Conservation (phyloP, 2,113 vertebrate genomes). For the Procapra przewalskii region DNA sequence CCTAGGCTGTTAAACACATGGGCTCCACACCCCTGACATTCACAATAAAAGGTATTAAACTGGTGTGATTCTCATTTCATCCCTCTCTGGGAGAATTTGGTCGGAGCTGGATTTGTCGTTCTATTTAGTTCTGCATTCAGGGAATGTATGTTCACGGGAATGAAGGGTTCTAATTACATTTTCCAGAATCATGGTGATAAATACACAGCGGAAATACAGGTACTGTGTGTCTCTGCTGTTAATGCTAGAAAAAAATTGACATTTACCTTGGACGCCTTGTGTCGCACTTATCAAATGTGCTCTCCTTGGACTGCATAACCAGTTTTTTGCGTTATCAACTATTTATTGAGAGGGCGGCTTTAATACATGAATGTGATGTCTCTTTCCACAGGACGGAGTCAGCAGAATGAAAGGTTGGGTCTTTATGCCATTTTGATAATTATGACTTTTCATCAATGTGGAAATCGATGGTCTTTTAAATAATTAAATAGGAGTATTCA, state of each 20-base stretch:
- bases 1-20: neutral
- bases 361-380: neutral
- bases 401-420: constrained; percentile 46
- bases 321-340: constrained; percentile 45
- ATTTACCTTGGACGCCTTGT: neutral
- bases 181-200: constrained; percentile 36
- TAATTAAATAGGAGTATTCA: constrained; percentile 14
- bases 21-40: neutral
- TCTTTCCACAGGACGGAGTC: constrained; percentile 34
- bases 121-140: neutral
- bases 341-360: neutral
- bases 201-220: constrained; percentile 14
- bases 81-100: constrained; percentile 21
- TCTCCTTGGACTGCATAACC: neutral
- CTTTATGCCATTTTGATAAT: constrained; percentile 48
- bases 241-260: constrained; percentile 28
- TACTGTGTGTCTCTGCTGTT: neutral
- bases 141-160: neutral
- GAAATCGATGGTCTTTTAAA: constrained; percentile 50
- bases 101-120: constrained; percentile 29
- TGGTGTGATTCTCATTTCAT: neutral
- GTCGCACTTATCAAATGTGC: neutral
- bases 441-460: constrained; percentile 68
- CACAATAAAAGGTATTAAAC: constrained; percentile 23
- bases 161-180: neutral